A percentile compares a stretch with the other conserved stretches of the same genome.
Evolutionary conservation across 2,113 vertebrate genomes (phyloP).

Genomic region (Pandion haliaetus): DNA sequence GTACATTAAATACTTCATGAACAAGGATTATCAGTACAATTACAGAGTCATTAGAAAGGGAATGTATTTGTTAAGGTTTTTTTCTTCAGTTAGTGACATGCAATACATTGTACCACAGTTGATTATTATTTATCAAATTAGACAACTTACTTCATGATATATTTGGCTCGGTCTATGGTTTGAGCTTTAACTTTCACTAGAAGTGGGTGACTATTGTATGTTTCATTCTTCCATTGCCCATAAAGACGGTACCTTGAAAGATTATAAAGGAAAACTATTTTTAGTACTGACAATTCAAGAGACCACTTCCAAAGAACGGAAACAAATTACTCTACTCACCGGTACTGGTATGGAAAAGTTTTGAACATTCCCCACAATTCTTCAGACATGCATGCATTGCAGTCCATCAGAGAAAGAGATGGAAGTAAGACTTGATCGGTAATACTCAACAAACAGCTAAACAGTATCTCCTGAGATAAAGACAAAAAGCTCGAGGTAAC

Average conservation of each 20-base stretch:
- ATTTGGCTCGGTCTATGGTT: slow-evolving; percentile 92
- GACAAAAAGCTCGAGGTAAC: neutral
- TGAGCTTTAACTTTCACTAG: slow-evolving; percentile 98
- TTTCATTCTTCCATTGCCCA: slow-evolving; percentile 99
- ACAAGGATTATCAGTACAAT: neutral
- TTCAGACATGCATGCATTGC: slow-evolving; percentile 94
- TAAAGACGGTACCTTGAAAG: slow-evolving; percentile 91
- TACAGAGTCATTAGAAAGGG: neutral
- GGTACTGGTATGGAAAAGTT: slow-evolving; percentile 89
- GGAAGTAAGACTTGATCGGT: slow-evolving; percentile 89
- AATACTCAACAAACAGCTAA: slow-evolving; percentile 88
- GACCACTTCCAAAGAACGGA: neutral
- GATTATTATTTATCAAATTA: neutral
- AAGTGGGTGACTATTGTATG: slow-evolving; percentile 91
- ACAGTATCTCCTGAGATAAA: slow-evolving; percentile 79
- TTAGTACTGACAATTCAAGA: neutral
- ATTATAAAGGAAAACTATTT: neutral
- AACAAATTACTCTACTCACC: slow-evolving; percentile 72
- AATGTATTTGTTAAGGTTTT: neutral
- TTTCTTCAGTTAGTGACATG: neutral
- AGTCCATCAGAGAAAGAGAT: slow-evolving; percentile 87
- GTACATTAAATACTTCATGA: neutral
- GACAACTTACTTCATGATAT: slow-evolving; percentile 94
- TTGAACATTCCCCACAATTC: slow-evolving; percentile 98
- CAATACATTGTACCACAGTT: neutral